These are phyloP conservation scores for Notoglanidium macrostoma DNA, from an alignment of 2,797 vertebrate species.

Conservation along the genomic window DNA sequence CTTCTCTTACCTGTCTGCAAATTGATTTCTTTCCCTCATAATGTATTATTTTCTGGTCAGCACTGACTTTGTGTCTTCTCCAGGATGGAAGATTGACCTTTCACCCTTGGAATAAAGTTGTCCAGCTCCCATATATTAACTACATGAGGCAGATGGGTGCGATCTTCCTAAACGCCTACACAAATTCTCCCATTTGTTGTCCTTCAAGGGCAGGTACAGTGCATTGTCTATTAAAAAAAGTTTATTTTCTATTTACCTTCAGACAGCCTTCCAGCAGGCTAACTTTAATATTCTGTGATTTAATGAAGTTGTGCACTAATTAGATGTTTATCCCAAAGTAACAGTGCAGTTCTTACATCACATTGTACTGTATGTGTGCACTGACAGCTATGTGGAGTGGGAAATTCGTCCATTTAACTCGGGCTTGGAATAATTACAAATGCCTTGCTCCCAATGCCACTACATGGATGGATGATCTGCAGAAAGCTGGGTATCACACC, in stretches of 20 bases:
- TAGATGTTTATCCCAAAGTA: not conserved
- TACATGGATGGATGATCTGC: constrained; percentile 93
- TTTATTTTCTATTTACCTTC: not conserved
- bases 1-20: not conserved
- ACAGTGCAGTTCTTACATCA: not conserved
- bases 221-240: not conserved
- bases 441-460: constrained; percentile 84
- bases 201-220: constrained; percentile 92
- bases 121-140: constrained; percentile 84
- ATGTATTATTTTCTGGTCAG: not conserved
- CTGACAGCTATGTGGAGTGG: constrained; percentile 94
- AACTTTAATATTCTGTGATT: not conserved
- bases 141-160: constrained; percentile 82
- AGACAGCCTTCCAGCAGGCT: not conserved
- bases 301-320: not conserved
- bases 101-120: constrained; percentile 81
- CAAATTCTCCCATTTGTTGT: constrained; percentile 96
- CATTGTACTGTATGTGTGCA: constrained; percentile 22
- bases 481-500: constrained; percentile 81
- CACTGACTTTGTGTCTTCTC: constrained; percentile 41
- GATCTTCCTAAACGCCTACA: constrained; percentile 88
- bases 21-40: not conserved
- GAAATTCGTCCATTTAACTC: constrained; percentile 89
- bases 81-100: constrained; percentile 92
- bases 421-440: constrained; percentile 98